Conservation (phyloP, 2,888 invertebrate genomes). For the Hirudinaria manillensis region DNA sequence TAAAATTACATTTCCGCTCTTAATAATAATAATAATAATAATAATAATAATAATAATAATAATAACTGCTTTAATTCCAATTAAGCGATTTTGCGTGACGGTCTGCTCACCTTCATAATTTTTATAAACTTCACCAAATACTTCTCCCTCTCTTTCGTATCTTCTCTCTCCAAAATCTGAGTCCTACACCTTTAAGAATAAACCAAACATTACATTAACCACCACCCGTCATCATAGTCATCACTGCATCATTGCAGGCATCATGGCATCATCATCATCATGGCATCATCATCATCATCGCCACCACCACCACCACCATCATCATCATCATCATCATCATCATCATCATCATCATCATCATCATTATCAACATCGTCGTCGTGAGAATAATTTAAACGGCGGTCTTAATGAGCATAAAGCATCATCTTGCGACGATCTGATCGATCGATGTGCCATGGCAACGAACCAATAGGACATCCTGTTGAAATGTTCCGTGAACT, state of each 20-base stretch:
- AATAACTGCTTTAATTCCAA: too few species aligned
- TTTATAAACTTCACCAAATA: constrained; percentile 27
- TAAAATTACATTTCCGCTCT: too few species aligned
- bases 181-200: constrained; percentile 68
- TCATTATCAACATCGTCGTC: too few species aligned
- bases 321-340: constrained; percentile 11
- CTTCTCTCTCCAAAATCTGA: constrained; percentile 79
- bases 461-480: constrained; percentile 92
- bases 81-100: too few species aligned
- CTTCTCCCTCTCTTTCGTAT: constrained; percentile 70
- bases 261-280: too few species aligned
- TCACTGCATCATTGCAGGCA: neutral
- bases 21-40: too few species aligned
- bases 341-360: constrained; percentile 15
- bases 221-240: neutral
- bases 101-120: constrained; percentile 14
- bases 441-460: too few species aligned
- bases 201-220: neutral
- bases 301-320: constrained; percentile 4
- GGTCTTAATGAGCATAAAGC: too few species aligned
- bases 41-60: too few species aligned
- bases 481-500: constrained; percentile 97
- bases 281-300: too few species aligned
- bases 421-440: too few species aligned
- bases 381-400: too few species aligned